Conservation (phyloP, 2,888 invertebrate species). For the Pediacus dermestoides region DNA sequence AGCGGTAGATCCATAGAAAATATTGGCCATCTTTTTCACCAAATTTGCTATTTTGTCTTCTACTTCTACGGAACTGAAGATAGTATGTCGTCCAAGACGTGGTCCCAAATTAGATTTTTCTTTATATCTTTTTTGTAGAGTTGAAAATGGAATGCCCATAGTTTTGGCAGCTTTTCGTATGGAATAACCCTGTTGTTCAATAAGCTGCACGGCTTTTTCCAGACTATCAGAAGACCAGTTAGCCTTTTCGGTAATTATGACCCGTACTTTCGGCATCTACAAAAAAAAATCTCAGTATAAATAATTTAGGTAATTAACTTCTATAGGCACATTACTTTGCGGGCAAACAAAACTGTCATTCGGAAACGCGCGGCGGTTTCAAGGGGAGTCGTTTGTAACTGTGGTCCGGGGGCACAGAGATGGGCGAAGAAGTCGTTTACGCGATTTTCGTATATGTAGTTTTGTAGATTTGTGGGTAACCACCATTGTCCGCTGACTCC, state of each 20-base stretch:
- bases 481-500: too few relatives aligned
- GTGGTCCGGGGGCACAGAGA: too few relatives aligned
- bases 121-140: conserved; percentile 17
- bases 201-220: conserved; percentile 16
- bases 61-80: conserved; percentile 17
- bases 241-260: conserved; percentile 15
- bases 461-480: too few relatives aligned
- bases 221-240: conserved; percentile 17
- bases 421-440: too few relatives aligned
- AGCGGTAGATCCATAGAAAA: conserved; percentile 21
- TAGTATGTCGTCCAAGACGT: conserved; percentile 17
- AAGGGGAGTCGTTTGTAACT: too few relatives aligned
- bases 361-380: too few relatives aligned
- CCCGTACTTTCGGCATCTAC: conserved; percentile 15
- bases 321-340: too few relatives aligned
- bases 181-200: conserved; percentile 15
- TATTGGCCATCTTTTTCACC: conserved; percentile 19
- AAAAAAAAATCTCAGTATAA: too few relatives aligned
- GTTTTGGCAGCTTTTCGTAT: conserved; percentile 18
- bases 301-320: too few relatives aligned
- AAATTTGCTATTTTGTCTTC: conserved; percentile 17
- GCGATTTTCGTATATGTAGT: too few relatives aligned
- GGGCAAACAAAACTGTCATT: too few relatives aligned
- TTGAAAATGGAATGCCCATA: conserved; percentile 18
- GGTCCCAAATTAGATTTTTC: conserved; percentile 12